These are phyloP conservation scores for Hemibagrus guttatus DNA, from an alignment of 2,797 vertebrate species.

Conservation along the genomic window DNA sequence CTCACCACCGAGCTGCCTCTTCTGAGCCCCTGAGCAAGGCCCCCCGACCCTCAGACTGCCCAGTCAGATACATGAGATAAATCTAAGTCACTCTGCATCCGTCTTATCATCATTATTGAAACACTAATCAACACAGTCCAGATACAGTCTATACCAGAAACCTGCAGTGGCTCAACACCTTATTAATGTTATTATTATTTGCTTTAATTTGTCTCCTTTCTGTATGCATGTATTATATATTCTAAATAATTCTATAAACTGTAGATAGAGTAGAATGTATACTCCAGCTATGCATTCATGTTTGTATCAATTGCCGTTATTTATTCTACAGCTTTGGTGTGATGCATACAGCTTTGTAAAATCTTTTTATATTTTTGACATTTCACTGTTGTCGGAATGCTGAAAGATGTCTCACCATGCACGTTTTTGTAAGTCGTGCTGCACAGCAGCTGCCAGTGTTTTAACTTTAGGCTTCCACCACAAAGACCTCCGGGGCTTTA, in stretches of 20 bases:
- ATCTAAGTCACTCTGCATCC: too few species aligned
- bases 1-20: too few species aligned
- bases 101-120: neutral
- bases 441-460: constrained; percentile 23
- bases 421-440: neutral
- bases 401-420: neutral
- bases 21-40: too few species aligned
- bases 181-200: too few species aligned
- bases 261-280: neutral
- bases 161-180: neutral
- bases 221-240: neutral
- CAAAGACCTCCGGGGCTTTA: constrained; percentile 34
- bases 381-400: neutral
- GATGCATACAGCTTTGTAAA: neutral
- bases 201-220: neutral
- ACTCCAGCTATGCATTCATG: neutral
- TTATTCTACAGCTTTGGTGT: constrained; percentile 8
- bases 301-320: neutral
- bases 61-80: too few species aligned
- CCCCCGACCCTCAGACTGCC: too few species aligned
- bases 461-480: constrained; percentile 37
- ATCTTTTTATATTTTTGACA: neutral
- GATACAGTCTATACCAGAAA: neutral
- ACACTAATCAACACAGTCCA: neutral
- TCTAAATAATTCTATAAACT: neutral